Evolutionary conservation across 2,113 vertebrate species (phyloP), one percentile per base, ranked within the genome.

Genomic region (Neotoma lepida): DNA sequence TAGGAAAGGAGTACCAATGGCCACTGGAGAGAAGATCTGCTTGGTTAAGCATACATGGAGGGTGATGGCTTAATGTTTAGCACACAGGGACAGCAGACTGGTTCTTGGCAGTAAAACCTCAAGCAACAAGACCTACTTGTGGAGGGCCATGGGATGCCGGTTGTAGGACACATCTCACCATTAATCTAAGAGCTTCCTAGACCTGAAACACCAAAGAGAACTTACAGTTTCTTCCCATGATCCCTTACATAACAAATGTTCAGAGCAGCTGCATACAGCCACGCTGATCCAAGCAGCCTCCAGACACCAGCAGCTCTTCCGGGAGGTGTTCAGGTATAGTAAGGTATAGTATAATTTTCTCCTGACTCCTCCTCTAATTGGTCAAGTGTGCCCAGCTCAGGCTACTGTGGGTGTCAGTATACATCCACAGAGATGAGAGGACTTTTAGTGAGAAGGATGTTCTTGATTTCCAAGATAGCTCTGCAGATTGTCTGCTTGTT

Each of bases 161-260:
- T n/a, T 14, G 0, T 8, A 46, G 13, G 4, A 28, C 1, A 4
- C 1, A 26, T 58, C 8, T 56, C 20, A 33, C 39, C 39, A 14
- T 56, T 39, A 24, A 4, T 81, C 35, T 17, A 17, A 82, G 28
- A 28, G 35, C 46, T 17, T 9, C 61, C 9, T 46, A 22, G 28
- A 12, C 15, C 51, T 61, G 46, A n/a, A 6, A 86, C 39, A 66
- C 20, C 13, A 44, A 39, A 51, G 15, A 35, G 22, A 61, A 24
- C 35, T 6, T 2, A 70, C 46, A 41, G 33, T 12, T 24, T 44
- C 30, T 64, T 22, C 33, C 39, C 4, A 28, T 9, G 3, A 30
- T 39, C 9, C 6, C 18, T 63, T 86, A 81, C 12, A 14, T 9
- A 0, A 20, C 8, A 33, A 90, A 44, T 49, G 10, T n/a, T 18